Percentiles rank a stretch among this genome's conserved stretches.
These are phyloP conservation scores for Taeniopygia guttata DNA, from an alignment of 2,797 vertebrate genomes.

Conservation along the genomic window DNA sequence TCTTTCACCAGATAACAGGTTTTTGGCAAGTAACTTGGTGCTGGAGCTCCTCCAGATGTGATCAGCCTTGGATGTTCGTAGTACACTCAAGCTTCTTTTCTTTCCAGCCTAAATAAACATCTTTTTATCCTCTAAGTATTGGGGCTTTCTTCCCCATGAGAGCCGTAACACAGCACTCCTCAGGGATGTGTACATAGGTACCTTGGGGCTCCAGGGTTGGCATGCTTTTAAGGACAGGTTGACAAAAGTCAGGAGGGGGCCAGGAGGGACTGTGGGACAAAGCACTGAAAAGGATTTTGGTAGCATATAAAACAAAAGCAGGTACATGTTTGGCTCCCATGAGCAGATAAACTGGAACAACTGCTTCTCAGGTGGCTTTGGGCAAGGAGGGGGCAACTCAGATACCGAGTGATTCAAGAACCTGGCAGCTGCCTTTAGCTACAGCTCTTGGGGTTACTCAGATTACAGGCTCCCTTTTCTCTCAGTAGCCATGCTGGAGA, in stretches of 20 bases:
- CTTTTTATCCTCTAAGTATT: neutral
- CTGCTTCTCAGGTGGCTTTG: neutral
- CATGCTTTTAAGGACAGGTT: neutral
- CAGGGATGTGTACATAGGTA: rapidly evolving
- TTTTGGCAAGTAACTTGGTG: neutral
- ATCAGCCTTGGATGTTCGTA: neutral
- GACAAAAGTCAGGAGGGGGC: neutral
- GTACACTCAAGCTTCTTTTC: neutral
- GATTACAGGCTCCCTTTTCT: neutral
- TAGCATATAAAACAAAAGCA: neutral
- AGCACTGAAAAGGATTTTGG: neutral
- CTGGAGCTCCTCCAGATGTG: neutral
- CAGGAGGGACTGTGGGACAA: neutral
- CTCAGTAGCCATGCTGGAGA: neutral
- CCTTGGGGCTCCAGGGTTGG: neutral
- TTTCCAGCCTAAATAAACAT: neutral
- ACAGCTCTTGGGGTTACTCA: neutral
- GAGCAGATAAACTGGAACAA: neutral
- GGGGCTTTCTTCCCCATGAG: neutral
- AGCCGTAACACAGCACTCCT: neutral
- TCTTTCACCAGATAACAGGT: neutral
- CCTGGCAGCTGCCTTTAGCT: neutral
- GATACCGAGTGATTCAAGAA: neutral
- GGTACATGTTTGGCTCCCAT: neutral
- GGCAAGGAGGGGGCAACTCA: neutral